A percentile compares a stretch with the other conserved stretches of the same genome.
These are phyloP conservation scores for Sussaba pulchella DNA, from an alignment of 2,888 invertebrate genomes.

Conservation along the genomic window DNA sequence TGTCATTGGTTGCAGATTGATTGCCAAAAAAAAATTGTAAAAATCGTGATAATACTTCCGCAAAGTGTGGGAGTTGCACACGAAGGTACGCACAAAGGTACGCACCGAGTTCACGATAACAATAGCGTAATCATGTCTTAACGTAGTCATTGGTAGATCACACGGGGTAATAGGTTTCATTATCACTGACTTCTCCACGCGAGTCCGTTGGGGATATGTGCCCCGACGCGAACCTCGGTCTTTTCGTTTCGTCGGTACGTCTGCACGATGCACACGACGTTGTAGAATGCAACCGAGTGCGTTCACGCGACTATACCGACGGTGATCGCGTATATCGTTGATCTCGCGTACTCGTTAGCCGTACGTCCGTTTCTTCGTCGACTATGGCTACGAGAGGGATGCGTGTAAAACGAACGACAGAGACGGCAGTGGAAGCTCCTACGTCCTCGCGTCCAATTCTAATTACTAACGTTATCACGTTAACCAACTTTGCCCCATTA, in stretches of 20 bases:
- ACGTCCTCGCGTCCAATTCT: conserved; percentile 70
- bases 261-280: neutral
- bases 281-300: conserved; percentile 48
- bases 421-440: conserved; percentile 49
- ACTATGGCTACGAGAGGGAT: conserved; percentile 29
- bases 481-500: conserved; percentile 81
- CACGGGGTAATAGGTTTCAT: conserved; percentile 76
- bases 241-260: conserved; percentile 14
- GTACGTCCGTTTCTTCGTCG: conserved; percentile 19
- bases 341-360: conserved; percentile 17
- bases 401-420: conserved; percentile 63
- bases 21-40: neutral
- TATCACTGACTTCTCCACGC: conserved; percentile 66
- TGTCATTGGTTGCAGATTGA: too few species aligned
- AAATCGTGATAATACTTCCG: neutral
- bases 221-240: conserved; percentile 44
- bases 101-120: conserved; percentile 40
- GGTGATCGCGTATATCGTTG: conserved; percentile 7
- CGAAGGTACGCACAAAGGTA: conserved; percentile 23
- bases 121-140: conserved; percentile 46
- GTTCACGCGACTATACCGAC: conserved; percentile 34
- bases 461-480: conserved; percentile 80
- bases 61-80: neutral
- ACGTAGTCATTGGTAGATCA: conserved; percentile 19
- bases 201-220: conserved; percentile 53